Percentiles rank a stretch among this genome's conserved stretches.
phyloP scores from a whole-genome alignment of 30 jellyfish, hydroid and myxozoan species.

The Nemopilema nomurai region DNA sequence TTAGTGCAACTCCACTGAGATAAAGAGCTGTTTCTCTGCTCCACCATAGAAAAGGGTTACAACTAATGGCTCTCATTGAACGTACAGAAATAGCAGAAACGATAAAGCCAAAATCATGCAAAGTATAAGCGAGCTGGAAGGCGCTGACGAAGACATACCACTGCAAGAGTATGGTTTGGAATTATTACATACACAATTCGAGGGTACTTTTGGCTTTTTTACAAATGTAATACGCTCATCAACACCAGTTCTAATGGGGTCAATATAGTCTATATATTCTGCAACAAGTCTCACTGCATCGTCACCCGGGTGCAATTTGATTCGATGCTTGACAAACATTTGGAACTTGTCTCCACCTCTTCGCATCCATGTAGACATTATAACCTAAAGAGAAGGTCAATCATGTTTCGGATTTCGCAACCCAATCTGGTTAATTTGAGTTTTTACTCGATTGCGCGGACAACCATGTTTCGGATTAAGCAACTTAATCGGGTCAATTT shows the following conservation, averaged over 20 bases:
- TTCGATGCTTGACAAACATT: conserved; percentile 52
- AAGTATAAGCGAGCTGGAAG: conserved; percentile 13
- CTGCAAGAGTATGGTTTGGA: conserved; percentile 49
- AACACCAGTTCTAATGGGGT: conserved; percentile 69
- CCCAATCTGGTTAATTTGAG: too few species aligned
- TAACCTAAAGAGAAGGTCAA: conserved; percentile 51
- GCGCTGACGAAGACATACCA: conserved; percentile 65
- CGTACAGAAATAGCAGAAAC: neutral
- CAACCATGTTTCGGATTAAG: too few species aligned
- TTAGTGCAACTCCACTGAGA: neutral
- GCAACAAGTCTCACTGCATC: conserved; percentile 66
- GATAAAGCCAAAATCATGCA: conserved; percentile 12
- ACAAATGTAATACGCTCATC: conserved; percentile 83
- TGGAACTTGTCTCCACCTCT: conserved; percentile 84
- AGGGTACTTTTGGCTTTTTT: conserved; percentile 52
- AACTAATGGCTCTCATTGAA: neutral
- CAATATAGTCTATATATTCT: conserved; percentile 50
- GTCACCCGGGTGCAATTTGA: conserved; percentile 81
- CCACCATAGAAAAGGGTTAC: neutral
- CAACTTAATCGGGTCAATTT: too few species aligned
- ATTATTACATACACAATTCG: conserved; percentile 45
- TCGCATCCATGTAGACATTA: conserved; percentile 75
- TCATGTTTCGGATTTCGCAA: too few species aligned
- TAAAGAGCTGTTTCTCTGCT: neutral
- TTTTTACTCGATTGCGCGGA: too few species aligned